A percentile compares a stretch with the other conserved stretches of the same genome.
Conservation (phyloP, 2,113 vertebrate species). For the Cebus imitator region DNA sequence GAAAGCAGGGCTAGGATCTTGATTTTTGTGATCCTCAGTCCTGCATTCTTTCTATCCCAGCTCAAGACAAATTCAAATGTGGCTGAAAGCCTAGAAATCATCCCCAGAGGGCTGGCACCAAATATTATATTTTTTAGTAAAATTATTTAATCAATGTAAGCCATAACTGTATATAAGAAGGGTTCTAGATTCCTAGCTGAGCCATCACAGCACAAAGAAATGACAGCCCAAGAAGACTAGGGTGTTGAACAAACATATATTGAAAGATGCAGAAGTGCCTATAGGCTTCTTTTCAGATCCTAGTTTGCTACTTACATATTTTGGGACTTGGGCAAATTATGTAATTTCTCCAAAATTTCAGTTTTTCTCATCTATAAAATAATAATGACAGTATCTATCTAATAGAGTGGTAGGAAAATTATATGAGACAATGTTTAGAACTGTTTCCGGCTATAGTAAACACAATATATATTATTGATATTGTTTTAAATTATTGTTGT, state of each 20-base stretch:
- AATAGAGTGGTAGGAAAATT: neutral
- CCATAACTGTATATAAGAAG: neutral
- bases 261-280: neutral
- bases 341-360: neutral
- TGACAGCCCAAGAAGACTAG: neutral
- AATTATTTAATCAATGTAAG: neutral
- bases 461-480: neutral
- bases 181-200: neutral
- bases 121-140: conserved; percentile 17
- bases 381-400: neutral
- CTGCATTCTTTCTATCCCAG: conserved; percentile 28
- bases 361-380: neutral
- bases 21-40: neutral
- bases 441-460: neutral
- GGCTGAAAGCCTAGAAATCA: conserved; percentile 14
- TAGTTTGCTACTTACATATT: conserved; percentile 15
- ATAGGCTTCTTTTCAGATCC: neutral
- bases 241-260: neutral
- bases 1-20: neutral
- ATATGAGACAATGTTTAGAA: neutral
- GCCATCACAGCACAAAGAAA: neutral
- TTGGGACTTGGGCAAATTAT: neutral
- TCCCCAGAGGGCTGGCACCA: neutral
- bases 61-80: neutral
- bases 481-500: neutral